phyloP scores from a whole-genome alignment of 2,113 vertebrate species.

The Motacilla tschutschensis region DNA sequence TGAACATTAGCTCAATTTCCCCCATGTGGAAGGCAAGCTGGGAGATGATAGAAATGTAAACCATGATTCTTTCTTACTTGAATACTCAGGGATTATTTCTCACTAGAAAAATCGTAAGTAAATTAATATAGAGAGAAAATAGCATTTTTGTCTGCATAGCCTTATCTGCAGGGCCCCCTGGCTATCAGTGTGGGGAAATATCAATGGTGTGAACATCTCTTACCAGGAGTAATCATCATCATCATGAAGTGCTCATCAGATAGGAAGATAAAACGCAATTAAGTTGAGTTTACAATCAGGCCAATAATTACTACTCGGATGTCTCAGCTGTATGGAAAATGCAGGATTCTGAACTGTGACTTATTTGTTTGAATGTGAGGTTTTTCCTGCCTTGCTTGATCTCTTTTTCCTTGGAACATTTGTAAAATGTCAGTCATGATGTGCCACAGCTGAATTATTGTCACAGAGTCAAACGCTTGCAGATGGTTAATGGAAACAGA shows the following conservation, averaged over 20 bases:
- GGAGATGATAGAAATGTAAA: conserved; percentile 21
- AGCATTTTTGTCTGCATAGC: conserved; percentile 35
- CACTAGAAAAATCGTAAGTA: conserved; percentile 53
- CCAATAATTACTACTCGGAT: conserved; percentile 74
- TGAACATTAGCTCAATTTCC: conserved; percentile 28
- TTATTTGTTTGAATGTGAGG: conserved; percentile 57
- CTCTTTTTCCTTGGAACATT: conserved; percentile 59
- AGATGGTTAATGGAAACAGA: conserved; percentile 81
- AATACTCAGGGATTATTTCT: not conserved
- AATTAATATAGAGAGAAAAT: conserved; percentile 50
- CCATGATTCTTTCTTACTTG: conserved; percentile 1
- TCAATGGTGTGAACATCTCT: conserved; percentile 58
- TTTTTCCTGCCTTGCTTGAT: conserved; percentile 50
- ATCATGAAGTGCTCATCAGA: conserved; percentile 66
- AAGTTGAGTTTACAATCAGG: conserved; percentile 67
- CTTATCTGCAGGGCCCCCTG: conserved; percentile 49
- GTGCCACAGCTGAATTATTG: conserved; percentile 79
- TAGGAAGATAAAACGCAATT: conserved; percentile 78
- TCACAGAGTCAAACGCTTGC: conserved; percentile 74
- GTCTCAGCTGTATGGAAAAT: conserved; percentile 74
- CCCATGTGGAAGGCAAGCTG: not conserved
- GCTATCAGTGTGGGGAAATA: conserved; percentile 66
- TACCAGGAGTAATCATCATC: conserved; percentile 65
- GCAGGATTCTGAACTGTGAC: conserved; percentile 64
- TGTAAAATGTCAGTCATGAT: conserved; percentile 75